These are phyloP conservation scores for Brenthis ino DNA, from an alignment of 2,888 invertebrate genomes.

Conservation along the genomic window DNA sequence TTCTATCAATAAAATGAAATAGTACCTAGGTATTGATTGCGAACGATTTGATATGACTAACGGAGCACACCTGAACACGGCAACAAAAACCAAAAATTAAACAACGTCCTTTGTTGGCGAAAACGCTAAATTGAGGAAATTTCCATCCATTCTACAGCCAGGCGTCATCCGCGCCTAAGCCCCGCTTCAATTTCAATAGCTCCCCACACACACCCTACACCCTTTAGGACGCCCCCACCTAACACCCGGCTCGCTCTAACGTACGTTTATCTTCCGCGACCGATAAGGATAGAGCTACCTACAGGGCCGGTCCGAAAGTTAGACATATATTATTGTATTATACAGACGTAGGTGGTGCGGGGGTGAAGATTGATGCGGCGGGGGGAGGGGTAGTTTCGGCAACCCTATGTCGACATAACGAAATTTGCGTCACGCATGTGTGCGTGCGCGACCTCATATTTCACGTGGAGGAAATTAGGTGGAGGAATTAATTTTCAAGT, in stretches of 20 bases:
- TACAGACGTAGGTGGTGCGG: slow-evolving; percentile 79
- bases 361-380: slow-evolving; percentile 79
- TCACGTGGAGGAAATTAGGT: slow-evolving; percentile 76
- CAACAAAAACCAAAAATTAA: slow-evolving; percentile 80
- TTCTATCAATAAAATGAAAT: not conserved
- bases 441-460: slow-evolving; percentile 72
- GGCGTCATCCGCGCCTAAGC: slow-evolving; percentile 82
- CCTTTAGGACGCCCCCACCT: slow-evolving; percentile 80
- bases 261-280: slow-evolving; percentile 40
- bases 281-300: slow-evolving; percentile 62
- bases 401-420: slow-evolving; percentile 79
- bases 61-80: slow-evolving; percentile 66
- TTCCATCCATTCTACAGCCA: slow-evolving; percentile 82
- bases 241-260: slow-evolving; percentile 53
- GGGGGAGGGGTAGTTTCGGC: slow-evolving; percentile 74
- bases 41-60: slow-evolving; percentile 36
- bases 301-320: slow-evolving; percentile 82
- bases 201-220: slow-evolving; percentile 80
- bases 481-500: slow-evolving; percentile 78
- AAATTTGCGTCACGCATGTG: slow-evolving; percentile 76
- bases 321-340: slow-evolving; percentile 83
- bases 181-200: slow-evolving; percentile 83
- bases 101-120: slow-evolving; percentile 81
- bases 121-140: slow-evolving; percentile 83
- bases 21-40: not conserved